Conservation (phyloP, 1,140 invertebrate genomes). For the Cardiocondyla obscurior region DNA sequence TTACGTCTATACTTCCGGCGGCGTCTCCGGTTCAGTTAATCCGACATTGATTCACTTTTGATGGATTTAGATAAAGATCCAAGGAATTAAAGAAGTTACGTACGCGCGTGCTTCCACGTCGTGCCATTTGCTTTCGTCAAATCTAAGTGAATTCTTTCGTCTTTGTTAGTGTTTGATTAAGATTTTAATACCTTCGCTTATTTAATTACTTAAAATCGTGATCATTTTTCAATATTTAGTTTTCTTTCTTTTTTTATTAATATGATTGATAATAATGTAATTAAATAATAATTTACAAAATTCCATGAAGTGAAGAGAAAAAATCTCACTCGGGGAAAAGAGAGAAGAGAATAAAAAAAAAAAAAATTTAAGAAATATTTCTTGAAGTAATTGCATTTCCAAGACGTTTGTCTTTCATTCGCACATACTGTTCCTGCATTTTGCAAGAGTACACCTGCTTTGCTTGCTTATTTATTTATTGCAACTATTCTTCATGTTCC, state of each 20-base stretch:
- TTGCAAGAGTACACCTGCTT: neutral
- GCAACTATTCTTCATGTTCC: slow-evolving; percentile 24
- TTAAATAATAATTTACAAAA: neutral
- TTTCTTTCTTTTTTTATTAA: neutral
- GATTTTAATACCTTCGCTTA: neutral
- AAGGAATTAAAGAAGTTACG: neutral
- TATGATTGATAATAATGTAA: neutral
- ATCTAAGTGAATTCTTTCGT: neutral
- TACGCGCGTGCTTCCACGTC: neutral
- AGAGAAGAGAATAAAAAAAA: neutral
- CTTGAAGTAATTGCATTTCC: neutral
- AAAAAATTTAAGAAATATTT: neutral
- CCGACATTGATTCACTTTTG: slow-evolving; percentile 63
- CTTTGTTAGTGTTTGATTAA: neutral
- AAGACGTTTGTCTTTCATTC: slow-evolving; percentile 1
- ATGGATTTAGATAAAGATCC: slow-evolving; percentile 54
- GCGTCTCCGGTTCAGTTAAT: slow-evolving; percentile 53
- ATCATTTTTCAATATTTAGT: neutral
- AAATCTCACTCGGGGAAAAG: neutral
- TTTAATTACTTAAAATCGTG: neutral
- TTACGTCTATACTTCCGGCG: slow-evolving; percentile 37
- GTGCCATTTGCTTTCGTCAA: neutral
- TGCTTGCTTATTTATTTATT: slow-evolving; percentile 35
- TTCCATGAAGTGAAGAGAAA: neutral
- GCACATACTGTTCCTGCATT: neutral